Base-by-base conservation (phyloP, 1,140 invertebrate genomes). In the Anastatus disparis region DNA sequence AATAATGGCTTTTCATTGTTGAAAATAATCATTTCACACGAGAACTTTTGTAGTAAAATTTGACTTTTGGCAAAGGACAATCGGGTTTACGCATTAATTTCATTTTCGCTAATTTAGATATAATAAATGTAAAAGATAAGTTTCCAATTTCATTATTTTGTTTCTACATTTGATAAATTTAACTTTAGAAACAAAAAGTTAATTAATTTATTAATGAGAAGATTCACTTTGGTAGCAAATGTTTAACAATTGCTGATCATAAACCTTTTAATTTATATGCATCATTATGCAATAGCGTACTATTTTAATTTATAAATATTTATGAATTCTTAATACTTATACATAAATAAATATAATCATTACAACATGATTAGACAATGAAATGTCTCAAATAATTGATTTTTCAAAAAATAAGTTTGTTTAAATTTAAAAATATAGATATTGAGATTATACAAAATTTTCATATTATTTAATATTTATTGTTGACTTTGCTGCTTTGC, bases 401-500 rank as follows among this genome's bases (percentile, higher is more conserved):
- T 17, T 55, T 65, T 44, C 3, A 17, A 55, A 12, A 55, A 29
- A 13, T 12, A 29, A 42, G 29, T 56, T 56, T 22, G 13, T 55
- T 56, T 44, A 2, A 46, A 56, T 56, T 53, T n/a, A 46, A 44
- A 44, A 46, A 40, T 9, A 3, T 27, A 27, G 22, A 55, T 42
- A 42, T 12, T 29, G 40, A 52, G n/a, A n/a, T n/a, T n/a, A 29
- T 42, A 29, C 15, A 24, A 29, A 65, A 65, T 42, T 55, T 42
- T 65, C 29, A 42, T 50, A 65, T n/a, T 65, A 26, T 15, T 52
- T 56, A 10, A 56, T 56, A 20, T 29, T 59, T 62, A 62, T 70
- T 53, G 29, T 64, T 70, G 48, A 64, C 42, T 70, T 70, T n/a
- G 52, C 68, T 70, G 68, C 68, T 70, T 70, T 70, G 68, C 68